A percentile compares a stretch with the other conserved stretches of the same genome.
phyloP scores from a whole-genome alignment of 2,888 invertebrate species.

The Limnephilus lunatus region DNA sequence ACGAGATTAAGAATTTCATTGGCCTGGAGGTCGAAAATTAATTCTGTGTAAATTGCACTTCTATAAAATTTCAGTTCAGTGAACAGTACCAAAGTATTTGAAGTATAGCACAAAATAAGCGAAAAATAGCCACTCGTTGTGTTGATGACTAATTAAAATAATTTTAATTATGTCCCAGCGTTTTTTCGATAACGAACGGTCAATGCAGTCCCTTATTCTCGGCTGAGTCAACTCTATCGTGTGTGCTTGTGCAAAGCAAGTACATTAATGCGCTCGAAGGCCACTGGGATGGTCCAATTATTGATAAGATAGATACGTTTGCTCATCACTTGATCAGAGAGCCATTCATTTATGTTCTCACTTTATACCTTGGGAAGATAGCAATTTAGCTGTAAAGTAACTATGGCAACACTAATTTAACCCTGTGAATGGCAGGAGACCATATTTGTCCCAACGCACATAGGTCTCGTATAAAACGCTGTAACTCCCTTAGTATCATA shows the following conservation, averaged over 20 bases:
- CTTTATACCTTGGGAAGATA: neutral
- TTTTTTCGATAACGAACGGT: neutral
- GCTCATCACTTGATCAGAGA: conserved; percentile 17
- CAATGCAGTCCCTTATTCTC: neutral
- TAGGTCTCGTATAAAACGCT: too few species aligned
- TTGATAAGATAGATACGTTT: conserved; percentile 31
- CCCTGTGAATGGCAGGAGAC: too few species aligned
- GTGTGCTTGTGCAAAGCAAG: conserved; percentile 14
- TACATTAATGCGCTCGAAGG: conserved; percentile 24
- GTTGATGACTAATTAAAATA: neutral
- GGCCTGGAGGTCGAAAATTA: too few species aligned
- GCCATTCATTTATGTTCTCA: neutral
- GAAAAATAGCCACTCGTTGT: neutral
- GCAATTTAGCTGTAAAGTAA: neutral
- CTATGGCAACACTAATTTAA: too few species aligned
- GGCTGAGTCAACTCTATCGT: conserved; percentile 14
- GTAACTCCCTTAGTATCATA: too few species aligned
- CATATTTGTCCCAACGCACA: too few species aligned
- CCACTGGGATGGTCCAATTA: conserved; percentile 6
- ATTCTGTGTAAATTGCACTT: too few species aligned
- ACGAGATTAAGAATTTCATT: too few species aligned
- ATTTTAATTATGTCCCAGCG: too few species aligned
- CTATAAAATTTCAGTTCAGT: too few species aligned
- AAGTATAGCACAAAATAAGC: neutral
- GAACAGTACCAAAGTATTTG: too few species aligned